These are phyloP conservation scores for Cosmorhoe ocellata DNA, from an alignment of 2,888 invertebrate genomes.

Conservation along the genomic window DNA sequence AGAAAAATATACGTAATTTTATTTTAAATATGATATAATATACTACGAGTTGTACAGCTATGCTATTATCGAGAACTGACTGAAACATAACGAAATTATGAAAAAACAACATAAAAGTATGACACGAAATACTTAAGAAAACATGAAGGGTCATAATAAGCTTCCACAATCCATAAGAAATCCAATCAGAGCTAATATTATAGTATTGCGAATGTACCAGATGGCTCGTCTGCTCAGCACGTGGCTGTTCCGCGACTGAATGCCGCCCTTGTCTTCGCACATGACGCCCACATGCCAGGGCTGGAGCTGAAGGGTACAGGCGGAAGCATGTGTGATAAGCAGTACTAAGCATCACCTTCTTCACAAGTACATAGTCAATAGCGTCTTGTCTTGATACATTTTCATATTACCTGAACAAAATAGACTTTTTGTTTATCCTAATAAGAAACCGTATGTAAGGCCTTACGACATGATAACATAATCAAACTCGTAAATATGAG, in stretches of 20 bases:
- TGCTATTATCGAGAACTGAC: too few species aligned
- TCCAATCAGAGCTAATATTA: constrained; percentile 29
- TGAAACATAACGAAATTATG: too few species aligned
- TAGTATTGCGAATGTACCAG: constrained; percentile 28
- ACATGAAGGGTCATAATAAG: background rate
- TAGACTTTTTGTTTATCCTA: too few species aligned
- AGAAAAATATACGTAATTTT: background rate
- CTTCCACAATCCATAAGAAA: constrained; percentile 12
- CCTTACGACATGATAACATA: too few species aligned
- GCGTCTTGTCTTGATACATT: too few species aligned
- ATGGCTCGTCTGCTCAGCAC: constrained; percentile 40
- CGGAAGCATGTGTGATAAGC: constrained; percentile 15
- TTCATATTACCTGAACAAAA: too few species aligned
- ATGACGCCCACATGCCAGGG: constrained; percentile 62
- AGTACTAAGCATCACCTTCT: constrained; percentile 4
- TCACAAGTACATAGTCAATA: too few species aligned
- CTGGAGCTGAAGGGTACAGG: constrained; percentile 17
- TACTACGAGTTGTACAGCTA: too few species aligned
- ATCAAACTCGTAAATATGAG: too few species aligned
- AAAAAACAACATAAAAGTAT: too few species aligned
- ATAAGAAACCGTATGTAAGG: too few species aligned
- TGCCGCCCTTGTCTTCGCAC: constrained; percentile 66
- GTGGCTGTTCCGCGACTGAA: constrained; percentile 47
- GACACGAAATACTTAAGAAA: background rate
- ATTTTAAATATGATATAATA: too few species aligned